Evolutionary conservation across 2,113 vertebrate species (phyloP), one percentile per base, ranked within the genome.

Genomic region (Oncorhynchus keta): DNA sequence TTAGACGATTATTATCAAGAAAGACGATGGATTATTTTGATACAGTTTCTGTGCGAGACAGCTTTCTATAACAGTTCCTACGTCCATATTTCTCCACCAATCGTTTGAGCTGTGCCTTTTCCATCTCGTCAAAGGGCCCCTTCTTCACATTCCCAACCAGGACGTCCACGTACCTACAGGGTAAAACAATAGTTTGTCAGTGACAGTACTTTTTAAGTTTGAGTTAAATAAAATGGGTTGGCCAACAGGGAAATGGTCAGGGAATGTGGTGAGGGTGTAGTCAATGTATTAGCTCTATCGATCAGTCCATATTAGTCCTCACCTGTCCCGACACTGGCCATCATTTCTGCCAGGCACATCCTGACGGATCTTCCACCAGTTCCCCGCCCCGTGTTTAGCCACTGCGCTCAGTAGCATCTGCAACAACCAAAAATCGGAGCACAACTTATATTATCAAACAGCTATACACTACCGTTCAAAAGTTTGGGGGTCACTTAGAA

Each of bases 281-380:
- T 30, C 65, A n/a, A n/a, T 14, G n/a, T 24, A 20, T 68, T 20
- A 62, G 18, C 32, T 51, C 2, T 67, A 26, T n/a, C 24, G 5
- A 62, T 12, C 24, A 28, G 28, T 8, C 2, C 49, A 24, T 30
- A 20, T 73, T 18, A 61, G 73, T 18, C 69, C 91, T 82, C 66
- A 98, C 98, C 98, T 89, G 30, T 98, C 97, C 73, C 98, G 92
- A 83, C 97, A 98, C 84, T 95, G 92, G 9, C 87, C 72, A 18
- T 98, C 96, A 0, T 89, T 96, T 72, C 98, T 93, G 30, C 97
- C 96, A 0, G 97, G 96, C 62, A 99, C 96, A 20, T 97, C 95
- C 0, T 82, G 67, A 68, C 93, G 90, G 70, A 99, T 95, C 78
- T 95, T 98, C 76, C 94, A 97, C 98, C 98, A 99, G 24, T 94